Evolutionary conservation across 2,797 vertebrate genomes (phyloP), one percentile per base, ranked within the genome.

Genomic region (Bryconaethiops microstoma): DNA sequence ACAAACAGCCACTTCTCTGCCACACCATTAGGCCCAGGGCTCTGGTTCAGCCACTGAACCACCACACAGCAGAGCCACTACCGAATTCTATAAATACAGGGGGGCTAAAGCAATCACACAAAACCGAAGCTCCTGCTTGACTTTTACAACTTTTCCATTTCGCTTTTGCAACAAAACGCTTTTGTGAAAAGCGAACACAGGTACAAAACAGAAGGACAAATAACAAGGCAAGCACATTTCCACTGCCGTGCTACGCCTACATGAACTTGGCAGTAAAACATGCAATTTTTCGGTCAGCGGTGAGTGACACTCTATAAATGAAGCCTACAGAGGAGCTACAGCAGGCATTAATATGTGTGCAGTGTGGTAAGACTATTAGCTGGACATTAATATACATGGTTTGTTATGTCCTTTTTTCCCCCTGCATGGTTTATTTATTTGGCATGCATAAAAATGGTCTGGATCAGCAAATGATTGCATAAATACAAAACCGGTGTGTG

Each of bases 401-500:
- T 73, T 77, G 70, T 82, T 78, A 82, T 73, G 52, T 60, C 42
- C 50, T 67, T 19, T 12, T 7, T 50, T 65, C 21, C 21, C 67
- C 57, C 54, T 17, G 64, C 59, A 77, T 74, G 80, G 75, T 74
- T 82, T 82, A 78, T 82, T 78, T 78, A 78, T 82, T 78, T 77
- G 81, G 40, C 42, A 78, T 74, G 63, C 68, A 74, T 62, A 82
- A 74, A 81, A 74, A 77, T 65, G 75, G 54, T 25, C 62, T 52
- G 54, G 76, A 42, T 82, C 81, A 82, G 62, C 81, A 82, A 74
- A 82, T 19, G 50, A 73, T 21, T 65, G 68, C 52, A 59, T 71
- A 52, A 78, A n/a, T 54, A 42, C 52, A 39, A 40, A 60, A 68
- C 12, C 74, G 35, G 52, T 67, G 62, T 68, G 76, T 19, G 75